phyloP scores from a whole-genome alignment of 1,140 invertebrate species.

The Steinernema feltiae region DNA sequence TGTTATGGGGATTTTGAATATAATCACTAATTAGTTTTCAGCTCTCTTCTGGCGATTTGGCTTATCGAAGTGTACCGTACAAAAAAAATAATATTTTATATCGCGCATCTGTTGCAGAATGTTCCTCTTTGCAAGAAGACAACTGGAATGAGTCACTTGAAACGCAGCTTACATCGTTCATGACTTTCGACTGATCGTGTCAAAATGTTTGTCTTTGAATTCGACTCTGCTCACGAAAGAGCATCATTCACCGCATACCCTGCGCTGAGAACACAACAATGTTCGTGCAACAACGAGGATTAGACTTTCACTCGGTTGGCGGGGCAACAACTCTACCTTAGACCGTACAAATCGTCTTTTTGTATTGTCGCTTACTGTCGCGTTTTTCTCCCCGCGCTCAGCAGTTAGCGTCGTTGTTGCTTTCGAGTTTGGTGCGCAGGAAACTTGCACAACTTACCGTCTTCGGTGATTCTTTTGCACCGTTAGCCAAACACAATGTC shows the following conservation, averaged over 20 bases:
- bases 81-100: too few species aligned
- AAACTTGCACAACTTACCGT: too few species aligned
- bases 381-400: not conserved
- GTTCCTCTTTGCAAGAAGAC: too few species aligned
- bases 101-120: too few species aligned
- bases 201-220: not conserved
- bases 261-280: not conserved
- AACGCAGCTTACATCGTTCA: not conserved
- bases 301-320: not conserved
- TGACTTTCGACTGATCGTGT: not conserved
- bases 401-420: too few species aligned
- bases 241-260: not conserved
- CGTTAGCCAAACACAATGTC: not conserved
- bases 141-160: not conserved
- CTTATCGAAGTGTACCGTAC: too few species aligned
- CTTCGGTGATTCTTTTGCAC: too few species aligned
- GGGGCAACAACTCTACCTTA: not conserved
- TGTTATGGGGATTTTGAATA: too few species aligned
- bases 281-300: slow-evolving; percentile 1
- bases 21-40: too few species aligned
- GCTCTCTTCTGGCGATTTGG: too few species aligned
- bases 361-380: not conserved
- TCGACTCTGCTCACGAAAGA: not conserved
- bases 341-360: not conserved
- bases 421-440: too few species aligned